Base-by-base conservation (phyloP, 2,113 vertebrate species). In the Sorex fumeus region DNA sequence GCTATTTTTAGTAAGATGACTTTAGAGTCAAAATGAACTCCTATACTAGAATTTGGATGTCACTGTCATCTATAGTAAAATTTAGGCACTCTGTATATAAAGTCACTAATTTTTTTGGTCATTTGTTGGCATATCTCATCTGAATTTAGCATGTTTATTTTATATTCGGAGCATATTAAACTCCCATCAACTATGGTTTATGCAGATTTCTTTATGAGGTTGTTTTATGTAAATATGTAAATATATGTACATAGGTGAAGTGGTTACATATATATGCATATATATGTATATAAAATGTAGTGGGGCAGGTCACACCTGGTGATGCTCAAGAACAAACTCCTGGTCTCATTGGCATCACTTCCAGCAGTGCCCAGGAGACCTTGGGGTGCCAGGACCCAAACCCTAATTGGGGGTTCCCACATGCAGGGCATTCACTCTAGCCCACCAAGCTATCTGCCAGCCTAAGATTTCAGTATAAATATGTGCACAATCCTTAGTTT, bases 81-180 rank as follows among this genome's bases (percentile, higher is more conserved):
- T 40, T 75, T 66, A 77, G 13, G 25, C 27, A 13, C 50, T 3
- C 84, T 66, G 6, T 66, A 66, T 27, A 28, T 60, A 40, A 40
- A 40, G 40, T 7, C 40, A 43, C 21, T 40, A 62, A 27, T 66
- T 80, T 79, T 32, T 83, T 84, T 89, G 67, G 25, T 43, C 86
- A 53, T 19, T 7, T 50, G 16, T 64, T 82, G 13, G 0, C 82
- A 7, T 84, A 30, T 40, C 15, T 91, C 30, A 30, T 19, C 87
- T 94, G 80, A 80, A 25, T 66, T 86, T 34, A 90, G 2, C 43
- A 60, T 88, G 32, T 87, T 94, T 91, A 34, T 85, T 90, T 78
- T 16, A 47, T 77, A 74, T 32, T 85, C 82, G 69, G 27, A 93
- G 19, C 2, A 0, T 77, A 85, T 84, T 90, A 30, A 40, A 2